Percentiles rank a stretch among this genome's conserved stretches.
phyloP scores from a whole-genome alignment of 2,113 vertebrate species.

The Phalacrocorax aristotelis region DNA sequence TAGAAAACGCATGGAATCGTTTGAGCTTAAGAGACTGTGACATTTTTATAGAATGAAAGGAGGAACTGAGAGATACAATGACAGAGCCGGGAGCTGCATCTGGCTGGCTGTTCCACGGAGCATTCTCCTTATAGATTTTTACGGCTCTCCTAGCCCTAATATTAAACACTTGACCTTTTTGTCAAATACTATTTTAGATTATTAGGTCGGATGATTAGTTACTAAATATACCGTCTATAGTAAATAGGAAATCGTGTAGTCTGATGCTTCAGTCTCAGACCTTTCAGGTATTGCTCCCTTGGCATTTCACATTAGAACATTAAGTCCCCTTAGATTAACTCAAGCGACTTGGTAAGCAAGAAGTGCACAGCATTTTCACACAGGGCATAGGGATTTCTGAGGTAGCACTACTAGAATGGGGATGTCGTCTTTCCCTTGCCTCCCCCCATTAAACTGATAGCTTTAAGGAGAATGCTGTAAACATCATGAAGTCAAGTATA shows the following conservation, averaged over 20 bases:
- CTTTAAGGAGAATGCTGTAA: not conserved
- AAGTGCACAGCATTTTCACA: not conserved
- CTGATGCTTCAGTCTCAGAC: conserved; percentile 35
- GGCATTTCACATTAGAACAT: conserved; percentile 53
- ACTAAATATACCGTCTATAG: conserved; percentile 73
- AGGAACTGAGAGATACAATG: conserved; percentile 15
- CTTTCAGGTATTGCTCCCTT: conserved; percentile 59
- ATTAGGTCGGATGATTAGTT: conserved; percentile 74
- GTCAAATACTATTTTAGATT: conserved; percentile 71
- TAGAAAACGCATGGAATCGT: conserved; percentile 27
- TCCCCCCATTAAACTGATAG: not conserved
- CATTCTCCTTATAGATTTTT: conserved; percentile 65
- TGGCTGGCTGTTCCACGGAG: conserved; percentile 60
- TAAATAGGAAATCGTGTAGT: conserved; percentile 73
- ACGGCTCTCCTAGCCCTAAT: conserved; percentile 59
- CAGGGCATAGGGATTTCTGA: not conserved
- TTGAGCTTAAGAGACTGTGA: conserved; percentile 53
- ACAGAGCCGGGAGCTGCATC: not conserved
- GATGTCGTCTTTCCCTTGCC: not conserved
- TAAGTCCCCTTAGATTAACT: conserved; percentile 5
- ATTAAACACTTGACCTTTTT: conserved; percentile 77
- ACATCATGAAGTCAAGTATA: not conserved
- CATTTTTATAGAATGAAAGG: conserved; percentile 56
- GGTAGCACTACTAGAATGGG: not conserved
- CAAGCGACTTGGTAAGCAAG: conserved; percentile 24